Percentiles rank a stretch among this genome's conserved stretches.
These are phyloP conservation scores for Pristionchus fissidentatus DNA, from an alignment of 2,888 invertebrate species.

Conservation along the genomic window DNA sequence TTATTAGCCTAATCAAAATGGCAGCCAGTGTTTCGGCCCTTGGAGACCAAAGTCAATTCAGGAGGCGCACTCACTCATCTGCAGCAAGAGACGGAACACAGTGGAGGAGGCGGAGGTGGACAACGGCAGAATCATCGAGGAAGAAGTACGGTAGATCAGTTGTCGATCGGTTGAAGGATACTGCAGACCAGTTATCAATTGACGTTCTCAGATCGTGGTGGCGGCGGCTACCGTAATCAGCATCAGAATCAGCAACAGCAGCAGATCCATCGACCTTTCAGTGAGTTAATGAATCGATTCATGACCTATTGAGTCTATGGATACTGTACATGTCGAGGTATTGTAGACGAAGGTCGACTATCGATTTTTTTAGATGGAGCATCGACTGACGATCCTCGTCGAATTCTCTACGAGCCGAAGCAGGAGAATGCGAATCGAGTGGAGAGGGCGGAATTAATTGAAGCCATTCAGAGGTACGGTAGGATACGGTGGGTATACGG, in stretches of 20 bases:
- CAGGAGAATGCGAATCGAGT: conserved; percentile 19
- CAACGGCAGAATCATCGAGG: conserved; percentile 21
- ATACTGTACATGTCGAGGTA: neutral
- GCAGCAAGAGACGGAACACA: conserved; percentile 11
- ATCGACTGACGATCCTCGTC: conserved; percentile 10
- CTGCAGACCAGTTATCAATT: neutral
- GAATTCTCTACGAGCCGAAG: conserved; percentile 30
- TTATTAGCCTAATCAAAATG: no score
- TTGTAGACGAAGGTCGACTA: neutral
- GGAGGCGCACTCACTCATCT: conserved; percentile 13
- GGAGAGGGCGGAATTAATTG: conserved; percentile 40
- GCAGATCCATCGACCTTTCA: conserved; percentile 1
- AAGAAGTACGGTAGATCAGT: conserved; percentile 4
- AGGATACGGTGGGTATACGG: neutral
- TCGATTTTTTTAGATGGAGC: neutral
- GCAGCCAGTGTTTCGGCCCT: no score
- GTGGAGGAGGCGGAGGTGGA: neutral
- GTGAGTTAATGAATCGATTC: neutral
- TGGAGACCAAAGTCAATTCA: neutral
- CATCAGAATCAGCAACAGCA: no score
- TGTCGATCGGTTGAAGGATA: neutral
- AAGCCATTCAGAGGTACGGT: conserved; percentile 15
- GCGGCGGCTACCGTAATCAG: conserved; percentile 12
- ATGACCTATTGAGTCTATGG: neutral
- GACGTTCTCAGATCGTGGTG: neutral